Conservation (phyloP, 2,888 invertebrate genomes). For the Tipula unca region DNA sequence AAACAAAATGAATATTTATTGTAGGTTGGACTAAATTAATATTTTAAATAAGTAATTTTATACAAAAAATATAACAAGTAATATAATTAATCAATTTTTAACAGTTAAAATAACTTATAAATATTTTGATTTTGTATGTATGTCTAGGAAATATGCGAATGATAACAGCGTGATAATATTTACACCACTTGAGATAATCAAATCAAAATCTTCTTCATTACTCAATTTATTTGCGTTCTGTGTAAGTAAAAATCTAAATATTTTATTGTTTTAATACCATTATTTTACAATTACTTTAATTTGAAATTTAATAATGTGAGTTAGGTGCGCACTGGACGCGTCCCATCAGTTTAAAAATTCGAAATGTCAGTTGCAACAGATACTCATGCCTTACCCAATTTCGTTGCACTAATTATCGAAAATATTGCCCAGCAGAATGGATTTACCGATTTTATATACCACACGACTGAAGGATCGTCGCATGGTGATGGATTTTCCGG, state of each 20-base stretch:
- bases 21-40: neutral
- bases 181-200: neutral
- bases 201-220: neutral
- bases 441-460: neutral
- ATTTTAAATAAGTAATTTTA: no score
- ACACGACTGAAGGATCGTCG: neutral
- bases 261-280: neutral
- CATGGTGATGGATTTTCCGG: neutral
- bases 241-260: neutral
- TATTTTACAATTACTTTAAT: neutral
- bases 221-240: neutral
- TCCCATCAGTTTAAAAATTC: neutral
- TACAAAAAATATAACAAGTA: no score
- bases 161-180: neutral
- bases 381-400: neutral
- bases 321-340: neutral
- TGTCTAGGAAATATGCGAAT: neutral
- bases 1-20: neutral
- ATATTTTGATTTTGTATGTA: no score
- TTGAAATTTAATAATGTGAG: neutral
- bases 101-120: no score
- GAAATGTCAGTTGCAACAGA: neutral
- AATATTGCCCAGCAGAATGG: neutral
- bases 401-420: neutral
- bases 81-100: no score